Evolutionary conservation across 2,888 invertebrate species (phyloP).

Genomic region (Latrodectus elegans): DNA sequence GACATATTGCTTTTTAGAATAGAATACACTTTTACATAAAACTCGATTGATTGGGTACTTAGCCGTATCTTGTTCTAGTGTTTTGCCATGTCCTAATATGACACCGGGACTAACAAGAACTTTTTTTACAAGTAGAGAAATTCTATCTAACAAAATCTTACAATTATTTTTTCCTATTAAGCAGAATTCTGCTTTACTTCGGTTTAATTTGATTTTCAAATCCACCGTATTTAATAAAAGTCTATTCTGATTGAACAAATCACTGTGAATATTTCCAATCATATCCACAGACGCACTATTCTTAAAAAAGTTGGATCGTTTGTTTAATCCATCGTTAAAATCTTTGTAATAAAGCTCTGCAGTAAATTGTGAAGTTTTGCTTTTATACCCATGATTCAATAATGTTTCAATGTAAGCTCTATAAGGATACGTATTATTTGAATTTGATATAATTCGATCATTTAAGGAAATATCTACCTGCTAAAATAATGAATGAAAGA

Average conservation of each 20-base stretch:
- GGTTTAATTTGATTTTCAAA: constrained; percentile 41
- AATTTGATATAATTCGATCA: constrained; percentile 13
- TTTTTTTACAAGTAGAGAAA: constrained; percentile 70
- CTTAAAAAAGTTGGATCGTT: constrained; percentile 31
- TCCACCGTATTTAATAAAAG: constrained; percentile 37
- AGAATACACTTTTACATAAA: constrained; percentile 29
- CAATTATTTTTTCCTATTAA: constrained; percentile 19
- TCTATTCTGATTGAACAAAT: constrained; percentile 55
- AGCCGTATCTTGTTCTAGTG: constrained; percentile 18
- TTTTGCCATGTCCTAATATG: constrained; percentile 59
- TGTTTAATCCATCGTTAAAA: constrained; percentile 9
- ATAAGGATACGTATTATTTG: constrained; percentile 42
- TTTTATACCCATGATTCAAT: constrained; percentile 33
- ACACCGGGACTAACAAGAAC: constrained; percentile 71
- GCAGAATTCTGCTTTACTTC: constrained; percentile 59
- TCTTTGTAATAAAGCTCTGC: constrained; percentile 32
- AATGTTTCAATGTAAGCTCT: constrained; percentile 38
- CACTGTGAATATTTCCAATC: constrained; percentile 38
- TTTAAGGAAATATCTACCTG: constrained; percentile 47
- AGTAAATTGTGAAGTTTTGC: constrained; percentile 34
- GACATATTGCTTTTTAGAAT: constrained; percentile 63
- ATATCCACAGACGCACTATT: constrained; percentile 39
- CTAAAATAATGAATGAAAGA: constrained; percentile 40
- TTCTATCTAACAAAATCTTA: constrained; percentile 70
- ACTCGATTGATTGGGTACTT: constrained; percentile 39